Percentiles rank a stretch among this genome's conserved stretches.
These are phyloP conservation scores for Microplitis demolitor DNA, from an alignment of 1,140 invertebrate species.

Conservation along the genomic window DNA sequence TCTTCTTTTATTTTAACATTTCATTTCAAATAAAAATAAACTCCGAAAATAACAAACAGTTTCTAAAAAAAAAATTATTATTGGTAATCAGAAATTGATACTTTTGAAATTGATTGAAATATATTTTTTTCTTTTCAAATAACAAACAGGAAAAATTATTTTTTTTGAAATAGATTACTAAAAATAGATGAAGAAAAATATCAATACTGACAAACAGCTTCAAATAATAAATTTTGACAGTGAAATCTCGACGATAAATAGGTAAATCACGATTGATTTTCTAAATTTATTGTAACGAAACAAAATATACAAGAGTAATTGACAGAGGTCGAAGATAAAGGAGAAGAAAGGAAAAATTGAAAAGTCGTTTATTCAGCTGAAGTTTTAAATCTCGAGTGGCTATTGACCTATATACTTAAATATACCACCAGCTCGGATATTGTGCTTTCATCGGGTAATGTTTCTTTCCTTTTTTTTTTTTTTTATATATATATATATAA, in stretches of 20 bases:
- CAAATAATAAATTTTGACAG: neutral
- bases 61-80: too few relatives aligned
- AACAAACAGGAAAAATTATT: too few relatives aligned
- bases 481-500: neutral
- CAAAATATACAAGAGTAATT: constrained; percentile 1
- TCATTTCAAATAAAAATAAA: too few relatives aligned
- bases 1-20: too few relatives aligned
- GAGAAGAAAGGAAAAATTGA: constrained; percentile 9
- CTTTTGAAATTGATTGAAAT: too few relatives aligned
- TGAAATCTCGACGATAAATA: neutral
- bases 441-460: neutral
- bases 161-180: too few relatives aligned
- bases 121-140: too few relatives aligned
- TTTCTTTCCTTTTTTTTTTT: neutral
- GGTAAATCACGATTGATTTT: neutral
- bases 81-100: too few relatives aligned
- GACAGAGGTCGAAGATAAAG: neutral
- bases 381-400: neutral
- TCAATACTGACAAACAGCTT: too few relatives aligned
- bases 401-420: constrained; percentile 3
- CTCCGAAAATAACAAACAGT: too few relatives aligned
- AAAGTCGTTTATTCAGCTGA: constrained; percentile 6
- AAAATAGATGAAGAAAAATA: too few relatives aligned
- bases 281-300: neutral
- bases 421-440: neutral